These are phyloP conservation scores for Chloroceryle amazona DNA, from an alignment of 2,797 vertebrate species.

Conservation along the genomic window DNA sequence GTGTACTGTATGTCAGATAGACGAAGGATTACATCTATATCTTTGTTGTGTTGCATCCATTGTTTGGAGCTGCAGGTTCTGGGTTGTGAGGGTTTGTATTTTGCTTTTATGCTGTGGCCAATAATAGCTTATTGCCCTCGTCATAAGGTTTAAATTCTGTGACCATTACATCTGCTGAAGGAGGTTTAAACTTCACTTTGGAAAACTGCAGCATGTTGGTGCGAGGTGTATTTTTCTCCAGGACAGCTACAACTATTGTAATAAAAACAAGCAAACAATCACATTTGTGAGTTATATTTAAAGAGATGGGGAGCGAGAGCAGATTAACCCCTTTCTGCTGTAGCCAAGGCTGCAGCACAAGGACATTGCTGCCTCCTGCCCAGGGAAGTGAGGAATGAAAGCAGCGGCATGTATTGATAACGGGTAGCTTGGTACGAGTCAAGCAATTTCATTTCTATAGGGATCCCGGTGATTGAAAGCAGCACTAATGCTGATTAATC, in stretches of 20 bases:
- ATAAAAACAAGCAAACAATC: conserved; percentile 42
- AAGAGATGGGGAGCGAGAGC: background rate
- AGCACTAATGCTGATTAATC: conserved; percentile 37
- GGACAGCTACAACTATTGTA: background rate
- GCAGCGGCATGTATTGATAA: background rate
- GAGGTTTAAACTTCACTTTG: conserved; percentile 15
- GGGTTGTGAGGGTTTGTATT: background rate
- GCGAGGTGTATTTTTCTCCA: conserved; percentile 10
- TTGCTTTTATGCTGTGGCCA: background rate
- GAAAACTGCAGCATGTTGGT: background rate
- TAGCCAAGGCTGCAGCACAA: conserved; percentile 1
- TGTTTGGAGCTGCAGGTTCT: background rate
- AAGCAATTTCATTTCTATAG: conserved; percentile 13
- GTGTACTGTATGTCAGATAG: background rate
- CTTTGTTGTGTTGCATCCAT: background rate
- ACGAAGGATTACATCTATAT: background rate
- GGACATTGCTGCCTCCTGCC: background rate
- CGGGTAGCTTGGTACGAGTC: background rate
- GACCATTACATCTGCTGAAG: background rate
- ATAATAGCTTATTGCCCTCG: conserved; percentile 25
- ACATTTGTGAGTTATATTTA: conserved; percentile 6
- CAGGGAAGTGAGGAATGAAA: background rate
- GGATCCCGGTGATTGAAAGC: background rate
- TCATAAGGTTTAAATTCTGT: conserved; percentile 1
- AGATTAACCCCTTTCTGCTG: conserved; percentile 2